Evolutionary conservation across 2,797 vertebrate genomes (phyloP).

Genomic region (Platalea minor): DNA sequence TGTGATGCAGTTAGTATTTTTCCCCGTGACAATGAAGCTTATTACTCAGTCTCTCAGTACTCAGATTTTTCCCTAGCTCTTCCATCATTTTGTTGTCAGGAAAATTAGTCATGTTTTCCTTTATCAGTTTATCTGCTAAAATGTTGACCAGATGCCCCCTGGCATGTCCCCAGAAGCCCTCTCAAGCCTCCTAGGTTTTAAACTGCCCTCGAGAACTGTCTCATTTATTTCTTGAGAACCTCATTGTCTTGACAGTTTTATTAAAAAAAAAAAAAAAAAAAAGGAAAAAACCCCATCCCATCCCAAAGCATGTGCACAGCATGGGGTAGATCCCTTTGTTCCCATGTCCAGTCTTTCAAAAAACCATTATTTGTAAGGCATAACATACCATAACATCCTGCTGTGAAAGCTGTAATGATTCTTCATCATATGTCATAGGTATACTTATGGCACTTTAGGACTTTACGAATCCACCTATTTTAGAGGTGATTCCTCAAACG

Average conservation of each 20-base stretch:
- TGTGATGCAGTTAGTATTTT: not conserved
- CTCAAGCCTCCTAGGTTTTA: not conserved
- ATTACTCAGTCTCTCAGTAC: not conserved
- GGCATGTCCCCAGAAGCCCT: not conserved
- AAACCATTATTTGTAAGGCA: not conserved
- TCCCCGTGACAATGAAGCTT: not conserved
- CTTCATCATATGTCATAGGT: not conserved
- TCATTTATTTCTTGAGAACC: not conserved
- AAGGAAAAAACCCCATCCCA: accelerated
- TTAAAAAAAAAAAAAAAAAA: not conserved
- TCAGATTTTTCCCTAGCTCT: not conserved
- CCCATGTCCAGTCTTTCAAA: not conserved
- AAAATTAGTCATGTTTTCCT: not conserved
- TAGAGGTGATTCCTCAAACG: not conserved
- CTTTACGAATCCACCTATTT: not conserved
- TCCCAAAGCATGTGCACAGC: not conserved
- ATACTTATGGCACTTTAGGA: not conserved
- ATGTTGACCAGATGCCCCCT: not conserved
- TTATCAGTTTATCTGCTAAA: not conserved
- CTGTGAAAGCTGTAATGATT: not conserved
- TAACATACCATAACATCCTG: not conserved
- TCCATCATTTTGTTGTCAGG: not conserved
- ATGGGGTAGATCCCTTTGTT: not conserved
- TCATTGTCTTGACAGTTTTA: not conserved
- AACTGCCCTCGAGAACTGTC: not conserved